Percentiles rank a stretch among this genome's conserved stretches.
Conservation (phyloP, 2,797 vertebrate genomes). For the Oryzias dopingdopingensis region DNA sequence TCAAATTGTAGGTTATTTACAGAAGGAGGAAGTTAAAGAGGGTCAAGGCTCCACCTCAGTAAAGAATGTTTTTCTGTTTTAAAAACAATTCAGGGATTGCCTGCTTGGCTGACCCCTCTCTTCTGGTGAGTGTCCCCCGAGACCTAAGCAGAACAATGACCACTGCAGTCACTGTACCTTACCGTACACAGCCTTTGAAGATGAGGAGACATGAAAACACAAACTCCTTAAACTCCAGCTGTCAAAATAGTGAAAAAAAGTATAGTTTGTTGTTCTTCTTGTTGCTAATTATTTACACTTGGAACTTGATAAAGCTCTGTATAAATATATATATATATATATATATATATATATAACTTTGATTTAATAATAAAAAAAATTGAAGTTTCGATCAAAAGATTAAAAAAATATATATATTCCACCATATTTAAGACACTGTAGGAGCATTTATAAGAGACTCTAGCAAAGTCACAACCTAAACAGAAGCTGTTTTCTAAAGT, state of each 20-base stretch:
- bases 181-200: slow-evolving; percentile 43
- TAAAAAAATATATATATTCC: no score
- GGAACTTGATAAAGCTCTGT: no score
- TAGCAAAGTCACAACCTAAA: no score
- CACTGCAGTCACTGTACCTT: slow-evolving; percentile 24
- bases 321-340: no score
- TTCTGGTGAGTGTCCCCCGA: slow-evolving; percentile 62
- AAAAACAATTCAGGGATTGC: slow-evolving; percentile 75
- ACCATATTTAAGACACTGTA: no score
- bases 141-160: slow-evolving; percentile 65
- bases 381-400: no score
- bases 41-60: slow-evolving; percentile 69
- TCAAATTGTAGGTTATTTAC: slow-evolving; percentile 66
- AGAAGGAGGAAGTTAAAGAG: slow-evolving; percentile 72
- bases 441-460: no score
- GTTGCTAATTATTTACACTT: not conserved
- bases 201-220: slow-evolving; percentile 23
- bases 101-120: slow-evolving; percentile 75
- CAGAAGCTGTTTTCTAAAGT: no score
- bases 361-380: no score
- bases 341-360: no score
- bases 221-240: slow-evolving; percentile 13
- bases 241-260: slow-evolving; percentile 2
- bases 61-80: slow-evolving; percentile 77
- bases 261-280: slow-evolving; percentile 5